Evolutionary conservation across 2,797 vertebrate genomes (phyloP).

Genomic region (Poecilia wingei): DNA sequence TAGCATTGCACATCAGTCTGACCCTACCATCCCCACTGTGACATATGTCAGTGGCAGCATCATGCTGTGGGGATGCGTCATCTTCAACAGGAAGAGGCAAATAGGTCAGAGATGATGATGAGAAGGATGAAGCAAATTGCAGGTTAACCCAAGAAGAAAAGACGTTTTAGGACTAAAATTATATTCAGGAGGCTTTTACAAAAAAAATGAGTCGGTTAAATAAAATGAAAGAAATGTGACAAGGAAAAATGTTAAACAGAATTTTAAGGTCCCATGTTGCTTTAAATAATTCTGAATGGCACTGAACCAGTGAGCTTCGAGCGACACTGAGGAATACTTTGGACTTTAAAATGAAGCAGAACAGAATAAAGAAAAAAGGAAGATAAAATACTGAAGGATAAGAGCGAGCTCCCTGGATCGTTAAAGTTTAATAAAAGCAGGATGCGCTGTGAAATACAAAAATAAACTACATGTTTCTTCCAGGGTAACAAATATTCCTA

Average conservation of each 20-base stretch:
- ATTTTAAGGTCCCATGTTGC: neutral
- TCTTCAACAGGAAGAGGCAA: neutral
- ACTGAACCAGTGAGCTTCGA: conserved; percentile 6
- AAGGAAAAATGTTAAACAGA: neutral
- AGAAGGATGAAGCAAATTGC: neutral
- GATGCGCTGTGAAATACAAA: conserved; percentile 17
- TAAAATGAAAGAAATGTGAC: no score
- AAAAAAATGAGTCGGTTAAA: no score
- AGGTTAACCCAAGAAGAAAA: neutral
- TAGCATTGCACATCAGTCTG: neutral
- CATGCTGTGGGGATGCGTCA: neutral
- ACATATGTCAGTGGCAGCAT: neutral
- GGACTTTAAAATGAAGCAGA: conserved; percentile 31
- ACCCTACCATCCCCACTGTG: neutral
- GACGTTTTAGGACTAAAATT: neutral
- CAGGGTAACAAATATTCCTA: conserved; percentile 4
- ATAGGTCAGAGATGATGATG: neutral
- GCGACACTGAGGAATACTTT: neutral
- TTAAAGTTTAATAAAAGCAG: conserved; percentile 18
- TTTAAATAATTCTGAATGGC: neutral
- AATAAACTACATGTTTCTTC: neutral
- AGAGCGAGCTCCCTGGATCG: conserved; percentile 22
- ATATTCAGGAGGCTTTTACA: neutral
- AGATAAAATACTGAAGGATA: conserved; percentile 1
- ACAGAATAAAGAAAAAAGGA: conserved; percentile 1